Conservation (phyloP, 2,797 vertebrate species). For the Myoxocephalus aenaeus region DNA sequence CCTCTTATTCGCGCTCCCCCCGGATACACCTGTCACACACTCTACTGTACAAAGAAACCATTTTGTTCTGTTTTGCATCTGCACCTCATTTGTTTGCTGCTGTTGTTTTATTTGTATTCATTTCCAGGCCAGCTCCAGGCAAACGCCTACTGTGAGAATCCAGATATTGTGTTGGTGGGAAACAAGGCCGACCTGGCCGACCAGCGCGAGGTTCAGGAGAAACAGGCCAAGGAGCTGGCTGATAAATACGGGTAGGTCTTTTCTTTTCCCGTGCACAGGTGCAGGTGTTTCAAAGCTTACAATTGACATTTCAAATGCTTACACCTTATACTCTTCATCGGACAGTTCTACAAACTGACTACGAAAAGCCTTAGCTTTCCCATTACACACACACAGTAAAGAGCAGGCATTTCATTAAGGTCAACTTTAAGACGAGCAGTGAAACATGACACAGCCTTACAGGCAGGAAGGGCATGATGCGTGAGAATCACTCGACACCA, state of each 20-base stretch:
- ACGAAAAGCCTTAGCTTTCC: not conserved
- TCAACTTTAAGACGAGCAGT: not conserved
- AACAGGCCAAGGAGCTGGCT: conserved; percentile 93
- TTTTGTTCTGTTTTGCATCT: not conserved
- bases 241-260: conserved; percentile 92
- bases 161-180: conserved; percentile 94
- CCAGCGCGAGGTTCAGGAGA: conserved; percentile 94
- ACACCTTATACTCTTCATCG: not conserved
- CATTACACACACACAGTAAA: not conserved
- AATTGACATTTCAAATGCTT: not conserved
- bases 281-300: not conserved
- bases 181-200: conserved; percentile 95
- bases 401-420: not conserved
- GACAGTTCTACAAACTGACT: too few species aligned
- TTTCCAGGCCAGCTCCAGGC: conserved; percentile 94
- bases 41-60: not conserved
- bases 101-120: not conserved
- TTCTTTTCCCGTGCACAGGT: not conserved
- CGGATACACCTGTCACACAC: not conserved
- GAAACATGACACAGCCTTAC: not conserved
- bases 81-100: not conserved
- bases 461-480: not conserved
- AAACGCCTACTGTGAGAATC: conserved; percentile 97
- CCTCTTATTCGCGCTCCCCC: not conserved
- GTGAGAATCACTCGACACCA: not conserved